phyloP scores from a whole-genome alignment of 1,140 invertebrate species.

The Drosophila parvula region DNA sequence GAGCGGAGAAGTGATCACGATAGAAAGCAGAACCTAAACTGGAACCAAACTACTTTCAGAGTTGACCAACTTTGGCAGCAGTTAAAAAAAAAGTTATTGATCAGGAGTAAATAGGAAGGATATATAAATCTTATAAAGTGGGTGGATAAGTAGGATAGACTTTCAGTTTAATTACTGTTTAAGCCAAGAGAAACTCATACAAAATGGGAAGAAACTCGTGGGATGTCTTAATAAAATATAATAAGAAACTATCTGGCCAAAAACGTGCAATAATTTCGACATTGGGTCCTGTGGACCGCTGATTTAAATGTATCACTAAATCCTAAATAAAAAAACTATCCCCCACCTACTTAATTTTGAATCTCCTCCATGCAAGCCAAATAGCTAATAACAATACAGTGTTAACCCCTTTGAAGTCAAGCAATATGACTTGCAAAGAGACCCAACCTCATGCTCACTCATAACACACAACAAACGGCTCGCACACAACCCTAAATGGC shows the following conservation, averaged over 20 bases:
- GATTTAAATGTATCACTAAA: too few species aligned
- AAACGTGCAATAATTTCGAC: too few species aligned
- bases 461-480: neutral
- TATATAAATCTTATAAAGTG: neutral
- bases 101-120: constrained; percentile 17
- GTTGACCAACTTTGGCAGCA: constrained; percentile 71
- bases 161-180: neutral
- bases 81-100: neutral
- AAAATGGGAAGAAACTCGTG: neutral
- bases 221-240: neutral
- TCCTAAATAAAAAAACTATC: too few species aligned
- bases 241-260: neutral
- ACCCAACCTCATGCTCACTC: neutral
- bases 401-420: neutral
- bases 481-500: constrained; percentile 15
- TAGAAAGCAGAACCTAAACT: constrained; percentile 69
- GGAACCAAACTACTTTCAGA: constrained; percentile 76
- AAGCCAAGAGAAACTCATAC: neutral
- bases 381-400: neutral
- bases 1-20: constrained; percentile 15
- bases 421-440: neutral
- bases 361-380: neutral
- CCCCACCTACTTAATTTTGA: neutral
- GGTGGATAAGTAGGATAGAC: too few species aligned
- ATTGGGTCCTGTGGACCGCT: too few species aligned